Conservation (phyloP, 2,797 vertebrate species). For the Gymnothorax javanicus region DNA sequence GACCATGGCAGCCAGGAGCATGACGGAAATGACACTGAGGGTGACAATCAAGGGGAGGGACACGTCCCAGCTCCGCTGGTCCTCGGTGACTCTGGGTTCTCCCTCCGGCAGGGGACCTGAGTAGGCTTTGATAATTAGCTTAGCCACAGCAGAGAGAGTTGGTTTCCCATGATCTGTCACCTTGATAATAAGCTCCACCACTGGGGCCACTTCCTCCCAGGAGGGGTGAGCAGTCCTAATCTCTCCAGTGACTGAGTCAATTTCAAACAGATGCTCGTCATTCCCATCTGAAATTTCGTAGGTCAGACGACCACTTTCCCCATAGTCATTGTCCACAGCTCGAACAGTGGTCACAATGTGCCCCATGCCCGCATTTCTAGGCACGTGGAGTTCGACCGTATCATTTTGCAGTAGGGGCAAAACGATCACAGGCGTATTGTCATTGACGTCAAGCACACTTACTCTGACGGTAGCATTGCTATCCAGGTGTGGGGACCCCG, state of each 20-base stretch:
- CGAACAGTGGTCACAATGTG: slow-evolving; percentile 92
- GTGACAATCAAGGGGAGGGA: slow-evolving; percentile 96
- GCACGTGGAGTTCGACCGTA: slow-evolving; percentile 95
- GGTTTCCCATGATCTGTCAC: slow-evolving; percentile 97
- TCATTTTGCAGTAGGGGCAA: slow-evolving; percentile 91
- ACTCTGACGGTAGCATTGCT: slow-evolving; percentile 94
- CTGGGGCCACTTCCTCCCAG: slow-evolving; percentile 91
- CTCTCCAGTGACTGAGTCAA: slow-evolving; percentile 91
- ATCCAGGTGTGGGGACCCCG: slow-evolving; percentile 91
- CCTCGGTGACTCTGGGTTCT: slow-evolving; percentile 85
- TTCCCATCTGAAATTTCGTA: slow-evolving; percentile 98
- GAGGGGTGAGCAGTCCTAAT: slow-evolving; percentile 91
- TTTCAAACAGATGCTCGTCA: slow-evolving; percentile 95
- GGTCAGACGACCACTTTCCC: slow-evolving; percentile 93
- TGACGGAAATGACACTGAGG: slow-evolving; percentile 93
- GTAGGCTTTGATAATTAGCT: slow-evolving; percentile 90
- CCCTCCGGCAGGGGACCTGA: slow-evolving; percentile 88
- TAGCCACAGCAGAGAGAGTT: slow-evolving; percentile 88
- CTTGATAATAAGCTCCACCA: slow-evolving; percentile 91
- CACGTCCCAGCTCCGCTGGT: slow-evolving; percentile 95
- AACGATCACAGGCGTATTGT: slow-evolving; percentile 95
- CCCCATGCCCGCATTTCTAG: slow-evolving; percentile 92
- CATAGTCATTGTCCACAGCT: slow-evolving; percentile 94
- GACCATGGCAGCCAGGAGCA: slow-evolving; percentile 97
- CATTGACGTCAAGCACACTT: slow-evolving; percentile 92